Evolutionary conservation across 1,140 invertebrate species (phyloP).

Genomic region (Rhizoglyphus robini): DNA sequence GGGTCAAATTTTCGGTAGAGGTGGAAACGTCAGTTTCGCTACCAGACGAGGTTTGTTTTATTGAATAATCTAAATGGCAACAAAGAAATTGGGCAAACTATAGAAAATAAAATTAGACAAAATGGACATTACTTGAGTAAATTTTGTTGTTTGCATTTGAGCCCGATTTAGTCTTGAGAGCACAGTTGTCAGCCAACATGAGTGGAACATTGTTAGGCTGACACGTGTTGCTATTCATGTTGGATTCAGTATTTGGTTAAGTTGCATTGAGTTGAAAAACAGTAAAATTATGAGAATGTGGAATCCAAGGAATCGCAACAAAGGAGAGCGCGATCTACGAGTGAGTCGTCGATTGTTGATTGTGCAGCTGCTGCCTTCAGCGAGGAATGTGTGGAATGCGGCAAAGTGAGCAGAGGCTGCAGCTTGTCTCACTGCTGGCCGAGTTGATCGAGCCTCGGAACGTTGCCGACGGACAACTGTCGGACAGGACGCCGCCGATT

Average conservation of each 20-base stretch:
- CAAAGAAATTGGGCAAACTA: not conserved
- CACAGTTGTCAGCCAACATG: not conserved
- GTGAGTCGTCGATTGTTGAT: not conserved
- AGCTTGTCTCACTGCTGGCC: too few relatives aligned
- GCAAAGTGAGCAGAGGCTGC: not conserved
- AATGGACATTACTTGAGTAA: not conserved
- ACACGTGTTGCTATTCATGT: constrained; percentile 13
- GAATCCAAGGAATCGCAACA: not conserved
- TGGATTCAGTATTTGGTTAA: not conserved
- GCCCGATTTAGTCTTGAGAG: not conserved
- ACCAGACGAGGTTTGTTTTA: constrained; percentile 37
- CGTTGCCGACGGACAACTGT: too few relatives aligned
- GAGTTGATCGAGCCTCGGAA: too few relatives aligned
- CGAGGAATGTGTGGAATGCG: not conserved
- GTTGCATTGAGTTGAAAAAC: not conserved
- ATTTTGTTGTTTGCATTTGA: constrained; percentile 3
- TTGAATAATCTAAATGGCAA: not conserved
- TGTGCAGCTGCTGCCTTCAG: not conserved
- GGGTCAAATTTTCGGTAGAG: constrained; percentile 72
- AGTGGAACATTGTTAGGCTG: not conserved
- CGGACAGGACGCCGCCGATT: too few relatives aligned
- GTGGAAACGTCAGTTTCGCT: constrained; percentile 81
- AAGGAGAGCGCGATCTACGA: not conserved
- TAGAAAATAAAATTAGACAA: not conserved
- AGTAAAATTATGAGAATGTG: not conserved